Percentiles rank a stretch among this genome's conserved stretches.
Conservation (phyloP, 1,140 invertebrate species). For the Bactericera cockerelli region DNA sequence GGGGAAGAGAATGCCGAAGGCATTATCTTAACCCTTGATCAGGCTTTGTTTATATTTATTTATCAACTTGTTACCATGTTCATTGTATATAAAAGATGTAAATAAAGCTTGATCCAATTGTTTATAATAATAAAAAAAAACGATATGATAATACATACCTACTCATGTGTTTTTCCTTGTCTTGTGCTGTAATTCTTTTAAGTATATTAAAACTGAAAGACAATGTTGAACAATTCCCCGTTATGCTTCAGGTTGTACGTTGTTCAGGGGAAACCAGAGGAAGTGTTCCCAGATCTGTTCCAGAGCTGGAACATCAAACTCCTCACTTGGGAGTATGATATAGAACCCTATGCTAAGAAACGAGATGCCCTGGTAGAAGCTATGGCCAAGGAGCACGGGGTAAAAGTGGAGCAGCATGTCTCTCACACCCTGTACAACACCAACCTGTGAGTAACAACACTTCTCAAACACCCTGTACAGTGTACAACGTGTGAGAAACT, state of each 20-base stretch:
- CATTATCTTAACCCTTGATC: no score
- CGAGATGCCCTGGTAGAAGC: slow-evolving; percentile 44
- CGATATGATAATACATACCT: no score
- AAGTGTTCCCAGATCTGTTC: slow-evolving; percentile 45
- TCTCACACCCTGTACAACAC: slow-evolving; percentile 57
- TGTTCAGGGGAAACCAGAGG: slow-evolving; percentile 42
- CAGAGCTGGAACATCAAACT: slow-evolving; percentile 48
- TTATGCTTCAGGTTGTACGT: slow-evolving; percentile 40
- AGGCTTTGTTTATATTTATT: no score
- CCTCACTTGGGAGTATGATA: slow-evolving; percentile 51
- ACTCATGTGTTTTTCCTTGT: no score
- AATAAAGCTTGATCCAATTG: no score
- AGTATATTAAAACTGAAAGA: no score
- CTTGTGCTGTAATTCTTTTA: no score
- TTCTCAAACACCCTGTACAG: not conserved
- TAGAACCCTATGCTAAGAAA: slow-evolving; percentile 46
- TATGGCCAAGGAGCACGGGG: slow-evolving; percentile 37
- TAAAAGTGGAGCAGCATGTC: slow-evolving; percentile 41
- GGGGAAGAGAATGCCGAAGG: no score
- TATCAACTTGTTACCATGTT: no score
- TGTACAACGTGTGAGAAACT: not conserved
- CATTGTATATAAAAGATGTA: no score
- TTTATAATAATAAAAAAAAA: no score
- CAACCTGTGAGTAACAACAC: slow-evolving; percentile 31
- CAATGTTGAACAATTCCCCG: no score